Evolutionary conservation across 2,113 vertebrate species (phyloP).

Genomic region (Clarias batrachus): DNA sequence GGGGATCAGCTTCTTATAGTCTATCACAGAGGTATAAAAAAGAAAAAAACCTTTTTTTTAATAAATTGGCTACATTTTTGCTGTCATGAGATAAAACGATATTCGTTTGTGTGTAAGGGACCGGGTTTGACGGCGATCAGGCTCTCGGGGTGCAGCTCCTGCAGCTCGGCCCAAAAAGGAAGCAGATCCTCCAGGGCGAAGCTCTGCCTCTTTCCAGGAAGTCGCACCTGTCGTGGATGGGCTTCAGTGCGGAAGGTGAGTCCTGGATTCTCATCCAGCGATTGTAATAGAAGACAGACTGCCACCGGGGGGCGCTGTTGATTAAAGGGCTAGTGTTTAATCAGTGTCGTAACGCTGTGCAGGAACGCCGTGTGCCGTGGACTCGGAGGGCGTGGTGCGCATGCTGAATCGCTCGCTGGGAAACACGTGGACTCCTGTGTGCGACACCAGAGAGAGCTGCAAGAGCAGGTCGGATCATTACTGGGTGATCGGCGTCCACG

Average conservation of each 20-base stretch:
- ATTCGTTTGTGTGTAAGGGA: conserved; percentile 68
- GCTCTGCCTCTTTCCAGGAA: conserved; percentile 83
- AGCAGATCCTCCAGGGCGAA: conserved; percentile 79
- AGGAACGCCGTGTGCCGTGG: conserved; percentile 89
- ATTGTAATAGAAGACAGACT: not conserved
- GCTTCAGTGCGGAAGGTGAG: conserved; percentile 92
- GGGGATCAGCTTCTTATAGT: conserved; percentile 87
- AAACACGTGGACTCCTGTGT: conserved; percentile 87
- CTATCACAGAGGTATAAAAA: conserved; percentile 85
- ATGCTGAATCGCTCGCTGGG: conserved; percentile 88
- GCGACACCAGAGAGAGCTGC: conserved; percentile 85
- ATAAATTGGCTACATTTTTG: not conserved
- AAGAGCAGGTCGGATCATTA: conserved; percentile 93
- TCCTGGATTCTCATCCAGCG: not conserved
- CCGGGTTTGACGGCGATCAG: conserved; percentile 91
- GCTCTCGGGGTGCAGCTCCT: conserved; percentile 88
- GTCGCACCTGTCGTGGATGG: conserved; percentile 86
- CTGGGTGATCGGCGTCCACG: conserved; percentile 92
- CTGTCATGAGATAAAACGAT: not conserved
- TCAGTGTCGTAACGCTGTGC: not conserved
- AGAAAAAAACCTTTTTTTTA: not conserved
- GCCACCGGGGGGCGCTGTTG: not conserved
- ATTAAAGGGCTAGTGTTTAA: not conserved
- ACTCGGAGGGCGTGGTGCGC: conserved; percentile 84
- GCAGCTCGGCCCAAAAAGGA: conserved; percentile 78